Evolutionary conservation across 2,888 invertebrate genomes (phyloP).

Genomic region (Drosophila ustulata): DNA sequence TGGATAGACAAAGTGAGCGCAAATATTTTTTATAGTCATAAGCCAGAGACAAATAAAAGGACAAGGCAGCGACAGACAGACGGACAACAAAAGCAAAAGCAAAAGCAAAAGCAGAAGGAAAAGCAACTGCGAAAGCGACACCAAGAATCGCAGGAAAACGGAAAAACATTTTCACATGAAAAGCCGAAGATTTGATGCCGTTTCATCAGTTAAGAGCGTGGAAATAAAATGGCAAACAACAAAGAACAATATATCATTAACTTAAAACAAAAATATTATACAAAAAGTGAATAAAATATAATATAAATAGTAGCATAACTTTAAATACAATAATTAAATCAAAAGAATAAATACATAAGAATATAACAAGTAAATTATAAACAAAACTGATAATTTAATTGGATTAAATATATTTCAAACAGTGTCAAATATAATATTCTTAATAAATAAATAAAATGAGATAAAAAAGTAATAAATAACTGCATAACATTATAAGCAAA

Average conservation of each 20-base stretch:
- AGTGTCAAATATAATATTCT: too few relatives aligned
- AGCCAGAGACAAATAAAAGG: conserved; percentile 40
- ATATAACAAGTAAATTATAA: too few relatives aligned
- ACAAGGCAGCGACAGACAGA: conserved; percentile 4
- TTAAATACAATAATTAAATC: too few relatives aligned
- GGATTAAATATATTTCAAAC: too few relatives aligned
- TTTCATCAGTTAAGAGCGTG: not conserved
- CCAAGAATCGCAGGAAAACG: not conserved
- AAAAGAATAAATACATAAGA: too few relatives aligned
- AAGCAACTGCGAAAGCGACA: not conserved
- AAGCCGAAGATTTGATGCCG: conserved; percentile 18
- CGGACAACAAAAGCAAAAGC: not conserved
- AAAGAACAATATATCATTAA: too few relatives aligned
- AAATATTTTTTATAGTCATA: conserved; percentile 48
- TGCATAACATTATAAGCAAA: too few relatives aligned
- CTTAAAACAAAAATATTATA: not conserved
- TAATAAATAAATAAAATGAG: too few relatives aligned
- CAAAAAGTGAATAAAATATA: too few relatives aligned
- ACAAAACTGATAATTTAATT: too few relatives aligned
- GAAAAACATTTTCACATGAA: not conserved
- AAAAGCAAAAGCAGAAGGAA: conserved; percentile 7
- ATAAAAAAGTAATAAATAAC: too few relatives aligned
- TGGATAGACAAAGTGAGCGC: conserved; percentile 38
- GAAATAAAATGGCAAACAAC: not conserved
- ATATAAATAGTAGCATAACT: too few relatives aligned